phyloP scores from a whole-genome alignment of 2,888 invertebrate species.

The Ormia ochracea region DNA sequence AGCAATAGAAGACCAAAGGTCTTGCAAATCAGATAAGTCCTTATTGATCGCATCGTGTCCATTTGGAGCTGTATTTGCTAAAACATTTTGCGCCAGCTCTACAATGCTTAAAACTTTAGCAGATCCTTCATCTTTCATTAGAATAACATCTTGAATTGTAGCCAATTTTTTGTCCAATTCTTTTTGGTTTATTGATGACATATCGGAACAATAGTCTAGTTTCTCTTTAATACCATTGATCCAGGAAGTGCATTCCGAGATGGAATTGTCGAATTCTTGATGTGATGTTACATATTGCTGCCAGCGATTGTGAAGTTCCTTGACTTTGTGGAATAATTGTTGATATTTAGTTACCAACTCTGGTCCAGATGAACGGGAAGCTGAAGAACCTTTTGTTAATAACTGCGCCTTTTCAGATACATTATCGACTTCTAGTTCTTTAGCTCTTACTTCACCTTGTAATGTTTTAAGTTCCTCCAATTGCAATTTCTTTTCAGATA shows the following conservation, averaged over 20 bases:
- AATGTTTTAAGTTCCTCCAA: constrained; percentile 86
- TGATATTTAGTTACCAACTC: constrained; percentile 95
- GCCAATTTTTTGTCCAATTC: constrained; percentile 91
- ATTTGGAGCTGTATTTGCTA: constrained; percentile 92
- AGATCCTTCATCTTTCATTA: constrained; percentile 96
- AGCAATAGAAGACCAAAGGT: constrained; percentile 91
- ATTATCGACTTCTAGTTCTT: constrained; percentile 93
- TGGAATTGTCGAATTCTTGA: constrained; percentile 89
- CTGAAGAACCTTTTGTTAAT: constrained; percentile 84
- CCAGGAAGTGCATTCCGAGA: constrained; percentile 89
- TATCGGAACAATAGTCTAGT: constrained; percentile 90
- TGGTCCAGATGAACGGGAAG: constrained; percentile 87
- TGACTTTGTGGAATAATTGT: constrained; percentile 91
- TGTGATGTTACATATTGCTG: constrained; percentile 92
- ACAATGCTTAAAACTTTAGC: constrained; percentile 90
- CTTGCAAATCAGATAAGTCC: constrained; percentile 88
- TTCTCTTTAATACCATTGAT: constrained; percentile 88
- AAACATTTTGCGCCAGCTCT: constrained; percentile 92
- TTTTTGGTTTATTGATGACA: constrained; percentile 87
- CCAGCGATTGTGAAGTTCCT: constrained; percentile 94
- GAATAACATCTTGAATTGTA: constrained; percentile 88
- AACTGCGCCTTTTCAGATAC: constrained; percentile 94
- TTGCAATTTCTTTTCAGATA: constrained; percentile 90
- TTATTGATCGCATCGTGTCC: constrained; percentile 93
- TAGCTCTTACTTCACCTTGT: constrained; percentile 92